Percentiles rank a stretch among this genome's conserved stretches.
Evolutionary conservation across 2,113 vertebrate species (phyloP).

Genomic region (Choloepus hoffmanni): DNA sequence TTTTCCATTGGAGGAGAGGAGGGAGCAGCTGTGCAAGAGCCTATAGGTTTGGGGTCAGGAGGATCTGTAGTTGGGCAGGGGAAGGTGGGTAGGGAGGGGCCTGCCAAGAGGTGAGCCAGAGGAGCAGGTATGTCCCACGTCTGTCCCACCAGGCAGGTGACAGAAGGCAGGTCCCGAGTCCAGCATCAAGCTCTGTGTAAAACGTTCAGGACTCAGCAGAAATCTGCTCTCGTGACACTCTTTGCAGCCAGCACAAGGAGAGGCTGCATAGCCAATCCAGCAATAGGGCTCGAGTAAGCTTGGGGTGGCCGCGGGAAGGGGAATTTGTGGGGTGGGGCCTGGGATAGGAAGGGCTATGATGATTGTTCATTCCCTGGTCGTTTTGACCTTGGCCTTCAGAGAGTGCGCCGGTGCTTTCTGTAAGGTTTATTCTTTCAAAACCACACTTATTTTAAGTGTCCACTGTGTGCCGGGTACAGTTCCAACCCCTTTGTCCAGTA

Average conservation of each 20-base stretch:
- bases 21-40: neutral
- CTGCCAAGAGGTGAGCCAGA: neutral
- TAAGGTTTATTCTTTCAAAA: neutral
- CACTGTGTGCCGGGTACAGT: too few species aligned
- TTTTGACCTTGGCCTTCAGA: constrained; percentile 26
- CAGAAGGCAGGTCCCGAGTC: neutral
- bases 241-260: neutral
- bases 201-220: neutral
- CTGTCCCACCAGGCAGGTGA: neutral
- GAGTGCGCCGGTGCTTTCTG: neutral
- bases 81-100: neutral
- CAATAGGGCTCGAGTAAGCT: neutral
- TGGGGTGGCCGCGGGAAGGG: neutral
- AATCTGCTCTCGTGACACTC: neutral
- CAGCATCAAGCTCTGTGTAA: neutral
- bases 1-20: neutral
- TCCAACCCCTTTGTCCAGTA: neutral
- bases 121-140: neutral
- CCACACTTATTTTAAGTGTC: neutral
- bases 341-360: too few species aligned
- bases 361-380: accelerated
- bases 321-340: too few species aligned
- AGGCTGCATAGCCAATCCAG: neutral
- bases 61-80: neutral
- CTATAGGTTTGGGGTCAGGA: neutral